phyloP scores from a whole-genome alignment of 2,888 invertebrate species.

The Phragmatobia fuliginosa region DNA sequence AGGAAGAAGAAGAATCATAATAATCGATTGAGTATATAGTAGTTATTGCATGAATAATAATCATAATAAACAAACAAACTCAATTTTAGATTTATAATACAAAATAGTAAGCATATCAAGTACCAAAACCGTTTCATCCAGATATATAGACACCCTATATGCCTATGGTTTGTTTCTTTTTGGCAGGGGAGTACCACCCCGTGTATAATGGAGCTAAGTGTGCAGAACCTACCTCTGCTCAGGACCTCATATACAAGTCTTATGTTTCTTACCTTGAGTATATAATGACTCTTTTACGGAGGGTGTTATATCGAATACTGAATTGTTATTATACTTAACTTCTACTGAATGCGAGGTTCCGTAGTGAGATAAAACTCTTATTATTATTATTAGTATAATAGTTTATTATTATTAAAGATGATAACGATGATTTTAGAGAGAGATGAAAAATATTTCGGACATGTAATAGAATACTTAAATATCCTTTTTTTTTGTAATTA shows the following conservation, averaged over 20 bases:
- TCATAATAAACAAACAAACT: background rate
- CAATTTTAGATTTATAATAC: background rate
- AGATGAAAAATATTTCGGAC: no score
- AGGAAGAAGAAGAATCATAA: no score
- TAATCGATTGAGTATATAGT: no score
- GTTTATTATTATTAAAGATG: no score
- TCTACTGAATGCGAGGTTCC: background rate
- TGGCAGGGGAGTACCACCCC: slow-evolving; percentile 62
- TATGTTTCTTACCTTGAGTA: slow-evolving; percentile 37
- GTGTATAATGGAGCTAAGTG: slow-evolving; percentile 67
- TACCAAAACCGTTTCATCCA: slow-evolving; percentile 47
- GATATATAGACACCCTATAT: slow-evolving; percentile 54
- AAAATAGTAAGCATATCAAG: slow-evolving; percentile 23
- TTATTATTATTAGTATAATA: no score
- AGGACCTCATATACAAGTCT: slow-evolving; percentile 32
- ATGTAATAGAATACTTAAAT: no score
- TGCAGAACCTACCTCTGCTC: slow-evolving; percentile 58
- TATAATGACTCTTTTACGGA: slow-evolving; percentile 10
- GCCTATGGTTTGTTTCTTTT: slow-evolving; percentile 66
- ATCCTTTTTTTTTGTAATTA: no score
- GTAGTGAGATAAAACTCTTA: background rate
- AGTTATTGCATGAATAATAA: background rate
- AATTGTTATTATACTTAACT: background rate
- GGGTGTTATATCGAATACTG: background rate
- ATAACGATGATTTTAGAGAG: no score